Conservation (phyloP, 1,140 invertebrate genomes). For the Drosophila ficusphila region DNA sequence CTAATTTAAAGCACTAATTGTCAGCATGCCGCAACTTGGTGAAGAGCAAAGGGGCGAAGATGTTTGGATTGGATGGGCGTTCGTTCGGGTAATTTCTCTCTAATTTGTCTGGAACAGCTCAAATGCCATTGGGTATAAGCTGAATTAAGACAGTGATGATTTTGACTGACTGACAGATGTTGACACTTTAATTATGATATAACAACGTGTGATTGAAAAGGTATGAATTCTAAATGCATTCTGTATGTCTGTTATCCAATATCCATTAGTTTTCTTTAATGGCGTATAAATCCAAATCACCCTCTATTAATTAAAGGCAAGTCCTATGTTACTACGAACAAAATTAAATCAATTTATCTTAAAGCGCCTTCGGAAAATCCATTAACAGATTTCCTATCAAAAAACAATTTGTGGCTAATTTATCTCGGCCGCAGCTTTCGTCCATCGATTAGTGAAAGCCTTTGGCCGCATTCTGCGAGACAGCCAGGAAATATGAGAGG, state of each 20-base stretch:
- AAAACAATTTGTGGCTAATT: slow-evolving; percentile 24
- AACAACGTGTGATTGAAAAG: too few relatives aligned
- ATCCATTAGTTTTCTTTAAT: too few relatives aligned
- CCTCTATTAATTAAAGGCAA: too few relatives aligned
- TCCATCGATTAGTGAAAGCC: neutral
- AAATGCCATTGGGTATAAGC: slow-evolving; percentile 19
- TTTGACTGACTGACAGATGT: neutral
- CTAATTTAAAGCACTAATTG: slow-evolving; percentile 76
- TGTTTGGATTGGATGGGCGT: neutral
- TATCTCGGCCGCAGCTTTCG: neutral
- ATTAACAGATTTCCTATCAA: neutral
- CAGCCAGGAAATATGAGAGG: slow-evolving; percentile 22
- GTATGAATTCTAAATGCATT: too few relatives aligned
- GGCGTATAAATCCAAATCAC: too few relatives aligned
- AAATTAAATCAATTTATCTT: too few relatives aligned
- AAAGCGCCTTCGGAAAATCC: neutral
- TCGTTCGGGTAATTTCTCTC: neutral
- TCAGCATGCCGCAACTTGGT: slow-evolving; percentile 46
- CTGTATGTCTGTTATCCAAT: too few relatives aligned
- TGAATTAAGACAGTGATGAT: neutral
- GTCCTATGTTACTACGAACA: too few relatives aligned
- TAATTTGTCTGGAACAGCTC: slow-evolving; percentile 9
- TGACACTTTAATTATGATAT: neutral
- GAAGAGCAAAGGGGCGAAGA: neutral
- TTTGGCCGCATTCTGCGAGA: neutral